phyloP scores from a whole-genome alignment of 2,797 vertebrate genomes.

The Steatocranus sp. region DNA sequence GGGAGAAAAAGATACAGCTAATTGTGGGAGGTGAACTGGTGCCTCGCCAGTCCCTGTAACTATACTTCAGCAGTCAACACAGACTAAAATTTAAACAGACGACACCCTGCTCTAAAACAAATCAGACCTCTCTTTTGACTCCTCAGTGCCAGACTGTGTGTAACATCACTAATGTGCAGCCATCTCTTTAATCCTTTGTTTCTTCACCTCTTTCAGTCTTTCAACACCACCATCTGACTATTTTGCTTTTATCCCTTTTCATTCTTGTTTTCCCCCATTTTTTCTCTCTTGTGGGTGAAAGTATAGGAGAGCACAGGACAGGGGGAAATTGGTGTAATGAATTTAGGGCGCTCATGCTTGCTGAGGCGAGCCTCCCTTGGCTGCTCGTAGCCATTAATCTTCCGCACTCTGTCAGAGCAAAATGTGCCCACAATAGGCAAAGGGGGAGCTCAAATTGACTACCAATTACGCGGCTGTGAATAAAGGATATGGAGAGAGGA shows the following conservation, averaged over 20 bases:
- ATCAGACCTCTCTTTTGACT: not conserved
- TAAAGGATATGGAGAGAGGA: conserved; percentile 78
- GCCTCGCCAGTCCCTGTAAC: not conserved
- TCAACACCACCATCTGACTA: conserved; percentile 61
- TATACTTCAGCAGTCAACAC: not conserved
- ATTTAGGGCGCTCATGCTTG: conserved; percentile 84
- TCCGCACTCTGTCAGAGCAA: conserved; percentile 86
- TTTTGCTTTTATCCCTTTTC: conserved; percentile 60
- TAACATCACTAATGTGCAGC: conserved; percentile 29
- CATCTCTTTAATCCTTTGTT: conserved; percentile 62
- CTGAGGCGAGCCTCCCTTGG: conserved; percentile 79
- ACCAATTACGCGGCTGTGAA: conserved; percentile 87
- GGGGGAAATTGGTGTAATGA: conserved; percentile 87
- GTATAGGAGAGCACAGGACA: conserved; percentile 67
- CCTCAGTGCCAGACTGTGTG: not conserved
- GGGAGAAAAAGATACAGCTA: not conserved
- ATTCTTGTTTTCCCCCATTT: conserved; percentile 13
- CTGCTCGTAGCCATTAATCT: conserved; percentile 84
- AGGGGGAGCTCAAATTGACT: conserved; percentile 85
- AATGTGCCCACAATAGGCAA: conserved; percentile 82
- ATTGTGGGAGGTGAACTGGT: not conserved
- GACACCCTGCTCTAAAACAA: not conserved
- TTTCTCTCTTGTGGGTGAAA: conserved; percentile 48
- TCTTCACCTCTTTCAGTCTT: conserved; percentile 43
- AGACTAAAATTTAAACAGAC: conserved; percentile 20